Evolutionary conservation across 2,113 vertebrate species (phyloP), one percentile per base, ranked within the genome.

Genomic region (Centrocercus urophasianus): DNA sequence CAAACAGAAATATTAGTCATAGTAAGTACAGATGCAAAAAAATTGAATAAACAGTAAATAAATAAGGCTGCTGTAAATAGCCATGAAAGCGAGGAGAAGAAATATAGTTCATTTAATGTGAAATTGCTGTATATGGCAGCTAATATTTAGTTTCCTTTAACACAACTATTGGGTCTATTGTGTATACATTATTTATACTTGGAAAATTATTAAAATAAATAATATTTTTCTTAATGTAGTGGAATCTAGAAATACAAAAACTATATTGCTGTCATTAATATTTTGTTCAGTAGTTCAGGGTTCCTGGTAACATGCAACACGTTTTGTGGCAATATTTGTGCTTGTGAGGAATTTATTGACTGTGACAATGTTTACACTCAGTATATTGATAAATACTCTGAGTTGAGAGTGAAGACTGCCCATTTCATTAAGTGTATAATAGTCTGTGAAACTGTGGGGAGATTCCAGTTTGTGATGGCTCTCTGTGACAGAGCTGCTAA

Each of bases 1-100:
- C 77, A 88, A 89, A 89, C 86, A 90, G 73, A 38, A 81, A 21
- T 80, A 70, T 95, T 91, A 95, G 89, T 92, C 86, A 95, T 70
- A 92, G 57, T 77, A 93, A 93, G 82, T 90, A 96, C 73, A 93
- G 80, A 96, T 96, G 91, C 71, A 92, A 92, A 63, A 82, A 92
- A 96, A 96, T 65, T 65, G 69, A 92, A 89, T 60, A 86, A 94
- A 56, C n/a, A 83, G 63, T 56, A 80, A 85, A 43, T 42, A 81
- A 94, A 74, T 36, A 89, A 36, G 38, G 65, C 59, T 88, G 34
- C 50, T 66, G 18, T 91, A 70, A 94, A 92, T 73, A 83, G 76
- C 25, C 54, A 73, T 16, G 34, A 45, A 90, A 80, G 83, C 40
- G 13, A 83, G 47, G 66, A 60, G 74, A 89, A 86, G 27, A 88